Conservation (phyloP, 1,140 invertebrate species). For the Atta texana region DNA sequence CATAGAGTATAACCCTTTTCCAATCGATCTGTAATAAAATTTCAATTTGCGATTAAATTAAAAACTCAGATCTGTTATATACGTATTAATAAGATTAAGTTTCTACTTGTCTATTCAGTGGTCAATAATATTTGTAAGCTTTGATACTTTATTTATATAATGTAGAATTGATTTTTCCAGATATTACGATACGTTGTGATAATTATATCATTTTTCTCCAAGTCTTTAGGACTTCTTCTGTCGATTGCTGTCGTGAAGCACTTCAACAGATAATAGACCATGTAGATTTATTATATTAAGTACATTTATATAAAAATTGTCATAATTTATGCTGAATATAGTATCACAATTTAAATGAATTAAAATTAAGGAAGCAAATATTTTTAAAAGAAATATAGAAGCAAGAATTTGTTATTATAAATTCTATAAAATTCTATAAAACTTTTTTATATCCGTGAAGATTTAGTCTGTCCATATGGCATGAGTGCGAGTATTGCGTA, state of each 20-base stretch:
- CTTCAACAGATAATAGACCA: conserved; percentile 88
- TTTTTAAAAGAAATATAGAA: no score
- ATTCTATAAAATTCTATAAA: no score
- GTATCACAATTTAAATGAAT: no score
- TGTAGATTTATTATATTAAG: conserved; percentile 56
- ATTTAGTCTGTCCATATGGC: no score
- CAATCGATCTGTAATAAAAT: conserved; percentile 88
- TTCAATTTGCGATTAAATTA: not conserved
- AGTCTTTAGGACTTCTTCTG: conserved; percentile 88
- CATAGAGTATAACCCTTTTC: conserved; percentile 96
- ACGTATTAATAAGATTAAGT: not conserved
- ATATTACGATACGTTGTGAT: conserved; percentile 92
- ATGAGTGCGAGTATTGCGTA: no score
- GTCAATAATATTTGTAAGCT: conserved; percentile 9
- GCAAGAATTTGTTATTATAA: no score
- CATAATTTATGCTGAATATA: no score
- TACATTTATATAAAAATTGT: no score
- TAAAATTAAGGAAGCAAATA: no score
- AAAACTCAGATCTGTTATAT: not conserved
- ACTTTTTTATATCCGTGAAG: no score
- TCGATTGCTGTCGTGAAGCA: conserved; percentile 94
- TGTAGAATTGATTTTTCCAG: conserved; percentile 79
- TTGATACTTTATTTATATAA: conserved; percentile 58
- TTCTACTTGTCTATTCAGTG: not conserved
- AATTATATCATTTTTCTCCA: conserved; percentile 90